Evolutionary conservation across 2,113 vertebrate genomes (phyloP).

Genomic region (Notothenia coriiceps): DNA sequence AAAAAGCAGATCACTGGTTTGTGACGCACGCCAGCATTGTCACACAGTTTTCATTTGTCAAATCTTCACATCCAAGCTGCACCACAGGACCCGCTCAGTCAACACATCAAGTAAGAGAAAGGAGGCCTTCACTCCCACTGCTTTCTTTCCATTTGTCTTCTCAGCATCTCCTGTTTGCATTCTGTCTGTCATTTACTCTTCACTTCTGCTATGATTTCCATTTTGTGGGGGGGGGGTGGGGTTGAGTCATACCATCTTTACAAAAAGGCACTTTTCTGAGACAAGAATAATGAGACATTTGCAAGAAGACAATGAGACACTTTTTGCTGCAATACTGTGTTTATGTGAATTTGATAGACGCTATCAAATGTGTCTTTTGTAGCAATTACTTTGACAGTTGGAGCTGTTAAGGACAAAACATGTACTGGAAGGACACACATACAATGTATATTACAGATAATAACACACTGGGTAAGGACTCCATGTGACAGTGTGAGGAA

Average conservation of each 20-base stretch:
- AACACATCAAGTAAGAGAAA: slow-evolving; percentile 12
- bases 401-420: not conserved
- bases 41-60: not conserved
- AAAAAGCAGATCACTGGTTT: slow-evolving; percentile 2
- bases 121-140: slow-evolving; percentile 29
- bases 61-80: slow-evolving; percentile 11
- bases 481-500: not conserved
- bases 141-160: slow-evolving; percentile 6
- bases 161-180: slow-evolving; percentile 3
- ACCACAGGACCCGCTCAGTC: slow-evolving; percentile 3
- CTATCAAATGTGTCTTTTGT: not conserved
- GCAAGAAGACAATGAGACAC: not conserved
- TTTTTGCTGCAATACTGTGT: not conserved
- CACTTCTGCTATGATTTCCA: not conserved
- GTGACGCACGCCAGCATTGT: not conserved
- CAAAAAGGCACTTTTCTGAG: not conserved
- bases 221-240: not conserved
- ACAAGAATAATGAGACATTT: not conserved
- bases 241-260: slow-evolving; percentile 12
- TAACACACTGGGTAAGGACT: not conserved
- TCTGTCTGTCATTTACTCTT: slow-evolving; percentile 17
- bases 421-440: not conserved
- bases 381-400: not conserved
- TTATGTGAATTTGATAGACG: slow-evolving; percentile 4
- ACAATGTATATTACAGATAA: not conserved